Evolutionary conservation across 2,797 vertebrate species (phyloP).

Genomic region (Manis pentadactyla): DNA sequence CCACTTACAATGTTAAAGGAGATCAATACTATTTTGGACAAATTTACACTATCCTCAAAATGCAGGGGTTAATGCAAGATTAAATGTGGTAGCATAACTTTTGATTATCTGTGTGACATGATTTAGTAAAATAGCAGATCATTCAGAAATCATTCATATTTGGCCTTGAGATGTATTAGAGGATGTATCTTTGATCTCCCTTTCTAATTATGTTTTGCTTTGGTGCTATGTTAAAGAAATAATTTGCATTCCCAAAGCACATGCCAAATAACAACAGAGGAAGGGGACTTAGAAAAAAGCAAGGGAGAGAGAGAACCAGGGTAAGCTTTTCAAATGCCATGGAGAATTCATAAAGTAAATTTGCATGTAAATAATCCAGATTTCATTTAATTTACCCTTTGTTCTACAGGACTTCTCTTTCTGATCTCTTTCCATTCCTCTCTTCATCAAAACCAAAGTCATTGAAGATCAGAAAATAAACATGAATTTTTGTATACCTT

Average conservation of each 20-base stretch:
- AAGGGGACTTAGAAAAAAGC: slow-evolving; percentile 54
- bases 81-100: slow-evolving; percentile 55
- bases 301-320: slow-evolving; percentile 18
- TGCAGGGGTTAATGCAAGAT: slow-evolving; percentile 29
- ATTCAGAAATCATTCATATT: slow-evolving; percentile 77
- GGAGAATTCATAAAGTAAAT: slow-evolving; percentile 68
- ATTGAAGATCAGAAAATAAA: slow-evolving; percentile 24
- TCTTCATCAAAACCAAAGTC: slow-evolving; percentile 30
- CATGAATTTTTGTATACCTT: not conserved
- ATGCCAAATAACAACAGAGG: slow-evolving; percentile 65
- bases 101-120: slow-evolving; percentile 68
- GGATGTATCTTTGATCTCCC: slow-evolving; percentile 78
- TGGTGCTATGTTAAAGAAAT: slow-evolving; percentile 77
- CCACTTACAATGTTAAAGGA: not conserved
- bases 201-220: slow-evolving; percentile 81
- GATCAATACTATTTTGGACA: slow-evolving; percentile 42
- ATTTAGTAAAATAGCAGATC: slow-evolving; percentile 71
- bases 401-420: slow-evolving; percentile 45
- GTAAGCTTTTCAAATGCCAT: slow-evolving; percentile 54
- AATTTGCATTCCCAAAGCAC: slow-evolving; percentile 79
- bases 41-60: slow-evolving; percentile 57
- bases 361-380: slow-evolving; percentile 53
- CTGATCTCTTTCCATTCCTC: slow-evolving; percentile 22
- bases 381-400: slow-evolving; percentile 70
- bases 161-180: slow-evolving; percentile 80